Conservation (phyloP, 2,113 vertebrate species). For the Cyanoliseus patagonus region DNA sequence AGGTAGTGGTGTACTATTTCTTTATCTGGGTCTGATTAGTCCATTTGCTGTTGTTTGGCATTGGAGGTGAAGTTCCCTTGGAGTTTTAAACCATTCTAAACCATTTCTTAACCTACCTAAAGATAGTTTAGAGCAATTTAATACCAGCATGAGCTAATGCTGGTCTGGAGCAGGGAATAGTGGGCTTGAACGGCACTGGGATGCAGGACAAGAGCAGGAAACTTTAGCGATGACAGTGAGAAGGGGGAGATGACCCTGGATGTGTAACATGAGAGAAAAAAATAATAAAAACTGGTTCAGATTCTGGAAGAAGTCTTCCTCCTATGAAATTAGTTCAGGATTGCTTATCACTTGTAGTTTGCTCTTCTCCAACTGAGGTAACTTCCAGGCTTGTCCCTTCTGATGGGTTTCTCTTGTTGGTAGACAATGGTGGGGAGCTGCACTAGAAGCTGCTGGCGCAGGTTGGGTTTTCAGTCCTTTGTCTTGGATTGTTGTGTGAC, state of each 20-base stretch:
- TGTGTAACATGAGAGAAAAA: neutral
- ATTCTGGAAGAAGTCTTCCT: neutral
- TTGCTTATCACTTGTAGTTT: neutral
- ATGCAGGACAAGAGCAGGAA: neutral
- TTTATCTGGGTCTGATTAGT: neutral
- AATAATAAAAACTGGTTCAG: neutral
- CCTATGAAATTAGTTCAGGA: neutral
- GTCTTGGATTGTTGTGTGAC: rapidly evolving
- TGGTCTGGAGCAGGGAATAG: neutral
- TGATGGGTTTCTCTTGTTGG: neutral
- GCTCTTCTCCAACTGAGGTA: neutral
- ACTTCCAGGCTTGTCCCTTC: neutral
- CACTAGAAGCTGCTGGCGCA: neutral
- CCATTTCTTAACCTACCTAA: neutral
- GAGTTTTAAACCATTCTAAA: neutral
- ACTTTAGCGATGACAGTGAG: neutral
- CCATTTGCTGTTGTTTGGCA: neutral
- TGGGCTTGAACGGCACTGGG: neutral
- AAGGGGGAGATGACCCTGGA: neutral
- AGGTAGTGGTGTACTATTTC: neutral
- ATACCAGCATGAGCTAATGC: neutral
- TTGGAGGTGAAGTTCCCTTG: neutral
- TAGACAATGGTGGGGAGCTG: neutral
- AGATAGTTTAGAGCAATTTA: neutral
- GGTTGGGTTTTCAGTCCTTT: neutral